These are phyloP conservation scores for Ormia ochracea DNA, from an alignment of 2,888 invertebrate species.

Conservation along the genomic window DNA sequence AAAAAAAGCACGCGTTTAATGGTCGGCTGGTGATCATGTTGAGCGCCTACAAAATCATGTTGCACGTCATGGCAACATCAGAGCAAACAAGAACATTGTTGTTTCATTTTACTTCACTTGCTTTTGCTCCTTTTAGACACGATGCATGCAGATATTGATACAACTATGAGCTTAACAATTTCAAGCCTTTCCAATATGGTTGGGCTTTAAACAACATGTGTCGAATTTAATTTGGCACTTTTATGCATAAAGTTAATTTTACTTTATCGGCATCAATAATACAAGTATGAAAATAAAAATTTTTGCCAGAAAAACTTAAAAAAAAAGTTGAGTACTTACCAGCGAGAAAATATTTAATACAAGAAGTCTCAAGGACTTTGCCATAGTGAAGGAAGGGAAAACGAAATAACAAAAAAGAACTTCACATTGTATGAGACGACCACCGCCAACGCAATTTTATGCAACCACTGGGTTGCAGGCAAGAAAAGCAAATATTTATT, in stretches of 20 bases:
- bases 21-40: constrained; percentile 72
- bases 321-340: neutral
- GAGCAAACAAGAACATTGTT: constrained; percentile 42
- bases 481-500: constrained; percentile 2
- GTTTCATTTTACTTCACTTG: constrained; percentile 1
- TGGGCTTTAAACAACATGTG: constrained; percentile 57
- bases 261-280: constrained; percentile 58
- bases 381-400: constrained; percentile 4
- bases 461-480: constrained; percentile 16
- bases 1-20: constrained; percentile 57
- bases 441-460: constrained; percentile 61
- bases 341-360: constrained; percentile 30
- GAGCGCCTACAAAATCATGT: constrained; percentile 77
- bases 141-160: constrained; percentile 3
- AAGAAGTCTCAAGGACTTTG: constrained; percentile 59
- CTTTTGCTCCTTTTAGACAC: constrained; percentile 45
- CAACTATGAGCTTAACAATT: constrained; percentile 8
- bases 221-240: constrained; percentile 62
- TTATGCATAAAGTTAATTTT: constrained; percentile 61
- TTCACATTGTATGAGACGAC: constrained; percentile 55
- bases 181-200: constrained; percentile 14
- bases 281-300: neutral
- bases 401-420: too few relatives aligned
- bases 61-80: constrained; percentile 71
- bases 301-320: neutral